These are phyloP conservation scores for Okamejei kenojei DNA, from an alignment of 2,797 vertebrate species.

Conservation along the genomic window DNA sequence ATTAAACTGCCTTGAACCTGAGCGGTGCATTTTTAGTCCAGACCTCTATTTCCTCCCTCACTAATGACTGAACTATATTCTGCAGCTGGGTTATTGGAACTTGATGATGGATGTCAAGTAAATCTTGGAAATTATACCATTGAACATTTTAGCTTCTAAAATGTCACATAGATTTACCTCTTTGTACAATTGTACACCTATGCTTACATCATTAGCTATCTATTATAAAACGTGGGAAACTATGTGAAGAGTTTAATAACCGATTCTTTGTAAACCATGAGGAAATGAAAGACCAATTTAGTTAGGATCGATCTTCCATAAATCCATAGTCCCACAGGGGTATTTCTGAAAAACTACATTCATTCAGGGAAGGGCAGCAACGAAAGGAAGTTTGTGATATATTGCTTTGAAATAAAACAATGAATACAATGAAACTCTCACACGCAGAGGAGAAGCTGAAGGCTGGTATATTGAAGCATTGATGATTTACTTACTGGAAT, in stretches of 20 bases:
- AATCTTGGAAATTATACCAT: neutral
- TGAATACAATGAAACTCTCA: neutral
- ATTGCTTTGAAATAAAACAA: constrained; percentile 17
- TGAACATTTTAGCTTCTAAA: neutral
- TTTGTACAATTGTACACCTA: neutral
- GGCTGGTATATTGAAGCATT: neutral
- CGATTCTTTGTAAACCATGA: neutral
- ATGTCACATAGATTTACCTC: neutral
- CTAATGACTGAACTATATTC: neutral
- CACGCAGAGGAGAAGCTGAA: neutral
- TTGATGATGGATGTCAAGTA: neutral
- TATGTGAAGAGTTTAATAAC: neutral
- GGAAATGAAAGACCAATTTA: neutral
- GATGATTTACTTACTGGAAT: neutral
- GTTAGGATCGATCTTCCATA: neutral
- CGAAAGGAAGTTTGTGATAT: neutral
- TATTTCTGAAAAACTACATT: neutral
- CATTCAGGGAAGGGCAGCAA: neutral
- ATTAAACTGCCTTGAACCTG: neutral
- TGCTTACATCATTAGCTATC: neutral
- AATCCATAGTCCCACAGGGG: neutral
- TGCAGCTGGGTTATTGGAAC: constrained; percentile 11
- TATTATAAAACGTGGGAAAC: neutral
- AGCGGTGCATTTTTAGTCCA: neutral
- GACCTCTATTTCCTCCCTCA: neutral